Base-by-base conservation (phyloP, 2,113 vertebrate genomes). In the Shinisaurus crocodilurus region DNA sequence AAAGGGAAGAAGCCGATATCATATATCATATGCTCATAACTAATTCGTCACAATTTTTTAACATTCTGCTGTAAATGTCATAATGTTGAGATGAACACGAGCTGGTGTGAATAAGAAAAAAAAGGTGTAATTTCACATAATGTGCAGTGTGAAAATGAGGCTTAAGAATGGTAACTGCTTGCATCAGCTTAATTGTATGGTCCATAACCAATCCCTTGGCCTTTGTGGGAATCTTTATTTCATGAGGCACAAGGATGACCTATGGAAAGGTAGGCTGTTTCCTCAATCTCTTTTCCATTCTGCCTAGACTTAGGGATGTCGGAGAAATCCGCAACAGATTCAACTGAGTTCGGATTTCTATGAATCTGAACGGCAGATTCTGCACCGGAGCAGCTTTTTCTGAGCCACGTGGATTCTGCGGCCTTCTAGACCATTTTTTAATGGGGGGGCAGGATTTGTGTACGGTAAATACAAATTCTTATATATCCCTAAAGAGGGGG, bases 11-110 rank as follows among this genome's bases (percentile, higher is more conserved):
- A 94, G 82, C 79, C 50, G 77, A 87, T 93, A 92, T 88, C 80
- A 87, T 93, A 92, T 88, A 93, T 88, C 91, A 87, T 80, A 91
- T 15, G 72, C 82, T 91, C 81, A 88, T 95, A 95, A 96, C 2
- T 43, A 95, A 95, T 90, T 95, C 94, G 93, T 93, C 86, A 92
- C 25, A 90, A 93, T 92, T 63, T 92, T 89, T 86, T 77, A 48
- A 43, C 82, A 90, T 89, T 80, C 80, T 85, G 8, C 77, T 75
- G 13, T 45, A 85, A 86, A 93, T 89, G n/a, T 80, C 74, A 82
- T 74, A 85, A 84, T 43, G 85, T 50, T 91, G 25, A 94, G 40
- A 82, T 29, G 16, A 25, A 12, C 60, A 63, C 4, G 43, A 89
- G 27, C 5, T 70, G n/a, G 54, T 6, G 74, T 0, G 72, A 81